Base-by-base conservation (phyloP, 2,888 invertebrate species). In the Caenorhabditis doughertyi region DNA sequence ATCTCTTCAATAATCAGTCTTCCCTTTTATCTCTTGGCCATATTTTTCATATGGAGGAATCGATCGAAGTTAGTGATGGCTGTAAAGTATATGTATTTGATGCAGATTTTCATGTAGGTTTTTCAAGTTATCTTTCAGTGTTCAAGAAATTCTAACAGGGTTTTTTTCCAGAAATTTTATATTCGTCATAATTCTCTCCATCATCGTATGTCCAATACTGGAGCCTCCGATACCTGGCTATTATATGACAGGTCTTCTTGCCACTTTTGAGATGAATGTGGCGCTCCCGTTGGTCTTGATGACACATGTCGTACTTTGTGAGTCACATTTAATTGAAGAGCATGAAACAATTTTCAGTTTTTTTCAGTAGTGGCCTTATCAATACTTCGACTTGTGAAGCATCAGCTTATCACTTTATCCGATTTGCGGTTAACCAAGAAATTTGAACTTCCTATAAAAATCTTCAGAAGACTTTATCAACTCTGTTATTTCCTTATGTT, bases 161-260 rank as follows among this genome's bases (percentile, higher is more conserved):
- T 29, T 13, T 58, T 0, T 18, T 80, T 80, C 4, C 60, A 80
- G 79, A 21, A 80, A 80, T 60, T 73, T 67, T 32, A 16, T 80
- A 4, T 80, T 71, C 27, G 67, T 80, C 9, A 16, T 80, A 0
- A 11, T 80, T 7, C 49, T 80, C 11, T 60, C 58, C 3, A 13
- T 53, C 16, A 29, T 73, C 8, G 67, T 80, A 3, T 72, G 79
- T n/a, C 79, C 79, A 0, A 32, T 80, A 9, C 42, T 80, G 9
- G 49, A 72, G 13, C 67, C 79, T 4, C 79, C 79, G 4, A 80
- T 80, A 29, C 72, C 79, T 13, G 79, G 79, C 0, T 80, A 73
- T 47, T 80, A 47, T 42, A 67, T 68, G 72, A 80, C 58, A 7
- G 79, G 79, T 0, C 32, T 80, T 0, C 47, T 72, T 9, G 72